These are phyloP conservation scores for Gymnogyps californianus DNA, from an alignment of 2,113 vertebrate species.

Conservation along the genomic window DNA sequence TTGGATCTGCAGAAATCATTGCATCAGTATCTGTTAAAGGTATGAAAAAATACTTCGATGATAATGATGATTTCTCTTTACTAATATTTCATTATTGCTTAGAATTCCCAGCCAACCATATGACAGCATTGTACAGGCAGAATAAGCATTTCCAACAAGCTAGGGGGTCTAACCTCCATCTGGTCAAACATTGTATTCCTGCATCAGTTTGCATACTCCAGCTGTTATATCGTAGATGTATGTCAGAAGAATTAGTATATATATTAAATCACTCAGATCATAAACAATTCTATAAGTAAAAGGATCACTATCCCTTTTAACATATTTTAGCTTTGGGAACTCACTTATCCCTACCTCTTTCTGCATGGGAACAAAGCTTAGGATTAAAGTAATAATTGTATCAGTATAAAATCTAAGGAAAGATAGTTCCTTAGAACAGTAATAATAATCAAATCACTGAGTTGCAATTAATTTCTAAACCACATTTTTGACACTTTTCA, in stretches of 20 bases:
- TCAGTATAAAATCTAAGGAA: neutral
- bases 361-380: neutral
- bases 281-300: neutral
- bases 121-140: neutral
- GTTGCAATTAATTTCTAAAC: neutral
- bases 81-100: neutral
- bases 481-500: neutral
- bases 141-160: neutral
- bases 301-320: neutral
- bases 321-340: neutral
- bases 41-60: slow-evolving; percentile 49
- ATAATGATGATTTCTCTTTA: neutral
- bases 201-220: neutral
- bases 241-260: neutral
- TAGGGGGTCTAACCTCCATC: neutral
- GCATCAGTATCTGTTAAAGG: slow-evolving; percentile 91
- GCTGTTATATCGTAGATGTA: neutral
- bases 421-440: neutral
- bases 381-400: neutral
- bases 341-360: neutral
- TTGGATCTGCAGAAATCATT: slow-evolving; percentile 89
- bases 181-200: neutral
- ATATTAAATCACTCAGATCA: neutral
- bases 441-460: neutral
- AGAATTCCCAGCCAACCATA: neutral